Conservation (phyloP, 2,888 invertebrate species). For the Leptodirus hochenwartii region DNA sequence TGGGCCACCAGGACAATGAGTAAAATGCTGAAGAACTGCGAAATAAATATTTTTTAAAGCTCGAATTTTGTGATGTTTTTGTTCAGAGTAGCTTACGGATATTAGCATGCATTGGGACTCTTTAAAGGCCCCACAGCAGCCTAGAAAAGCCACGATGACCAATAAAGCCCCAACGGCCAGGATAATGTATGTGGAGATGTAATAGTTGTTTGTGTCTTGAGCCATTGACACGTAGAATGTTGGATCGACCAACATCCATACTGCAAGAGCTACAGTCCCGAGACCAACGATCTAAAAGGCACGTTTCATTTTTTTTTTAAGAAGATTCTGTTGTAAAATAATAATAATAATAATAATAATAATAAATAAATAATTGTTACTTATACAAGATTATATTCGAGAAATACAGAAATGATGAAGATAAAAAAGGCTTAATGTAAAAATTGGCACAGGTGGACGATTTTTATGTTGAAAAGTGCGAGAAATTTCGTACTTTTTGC, state of each 20-base stretch:
- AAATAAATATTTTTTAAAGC: slow-evolving; percentile 13
- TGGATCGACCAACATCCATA: slow-evolving; percentile 64
- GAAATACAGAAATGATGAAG: no score
- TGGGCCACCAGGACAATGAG: slow-evolving; percentile 61
- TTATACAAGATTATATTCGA: no score
- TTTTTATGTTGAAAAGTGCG: no score
- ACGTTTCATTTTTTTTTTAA: no score
- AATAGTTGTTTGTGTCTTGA: slow-evolving; percentile 41
- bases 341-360: slow-evolving; percentile 2
- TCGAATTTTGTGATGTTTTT: slow-evolving; percentile 5
- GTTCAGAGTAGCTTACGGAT: slow-evolving; percentile 33
- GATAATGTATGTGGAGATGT: slow-evolving; percentile 53
- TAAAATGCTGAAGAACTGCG: slow-evolving; percentile 59
- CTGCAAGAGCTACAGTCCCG: slow-evolving; percentile 44
- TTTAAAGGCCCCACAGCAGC: slow-evolving; percentile 65
- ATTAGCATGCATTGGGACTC: slow-evolving; percentile 63
- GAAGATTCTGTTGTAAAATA: slow-evolving; percentile 1
- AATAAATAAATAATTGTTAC: slow-evolving; percentile 2
- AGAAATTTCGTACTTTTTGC: no score
- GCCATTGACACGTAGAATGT: slow-evolving; percentile 52
- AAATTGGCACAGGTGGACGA: no score
- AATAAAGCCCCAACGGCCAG: slow-evolving; percentile 53
- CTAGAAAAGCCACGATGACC: slow-evolving; percentile 59
- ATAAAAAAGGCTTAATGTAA: no score
- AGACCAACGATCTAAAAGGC: slow-evolving; percentile 54